Evolutionary conservation across 2,113 vertebrate species (phyloP).

Genomic region (Procavia capensis): DNA sequence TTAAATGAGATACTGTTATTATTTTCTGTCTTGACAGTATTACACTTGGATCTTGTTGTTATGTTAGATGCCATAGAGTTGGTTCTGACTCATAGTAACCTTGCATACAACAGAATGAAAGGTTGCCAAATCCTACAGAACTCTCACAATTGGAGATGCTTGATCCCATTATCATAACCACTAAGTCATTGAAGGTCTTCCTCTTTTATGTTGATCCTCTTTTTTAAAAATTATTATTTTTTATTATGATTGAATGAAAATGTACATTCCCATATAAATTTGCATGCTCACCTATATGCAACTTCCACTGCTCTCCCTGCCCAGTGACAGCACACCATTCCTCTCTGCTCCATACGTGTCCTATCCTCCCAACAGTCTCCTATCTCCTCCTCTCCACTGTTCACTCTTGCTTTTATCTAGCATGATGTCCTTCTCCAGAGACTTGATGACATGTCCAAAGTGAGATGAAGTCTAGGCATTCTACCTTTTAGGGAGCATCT

Average conservation of each 20-base stretch:
- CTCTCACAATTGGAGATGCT: background rate
- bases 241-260: too few relatives aligned
- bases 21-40: background rate
- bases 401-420: too few relatives aligned
- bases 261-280: too few relatives aligned
- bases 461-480: background rate
- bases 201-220: background rate
- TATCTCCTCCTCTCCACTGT: too few relatives aligned
- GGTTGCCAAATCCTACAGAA: background rate
- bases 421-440: background rate
- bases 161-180: background rate
- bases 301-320: too few relatives aligned
- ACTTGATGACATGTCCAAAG: background rate
- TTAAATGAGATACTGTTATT: background rate
- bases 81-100: background rate
- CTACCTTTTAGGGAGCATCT: background rate
- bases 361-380: too few relatives aligned
- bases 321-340: too few relatives aligned
- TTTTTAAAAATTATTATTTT: too few relatives aligned
- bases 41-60: background rate
- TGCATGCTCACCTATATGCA: too few relatives aligned
- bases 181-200: background rate
- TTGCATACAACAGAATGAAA: background rate
- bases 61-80: background rate
- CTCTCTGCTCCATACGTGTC: too few relatives aligned